These are phyloP conservation scores for Tachuris rubrigastra DNA, from an alignment of 2,113 vertebrate species.

Conservation along the genomic window DNA sequence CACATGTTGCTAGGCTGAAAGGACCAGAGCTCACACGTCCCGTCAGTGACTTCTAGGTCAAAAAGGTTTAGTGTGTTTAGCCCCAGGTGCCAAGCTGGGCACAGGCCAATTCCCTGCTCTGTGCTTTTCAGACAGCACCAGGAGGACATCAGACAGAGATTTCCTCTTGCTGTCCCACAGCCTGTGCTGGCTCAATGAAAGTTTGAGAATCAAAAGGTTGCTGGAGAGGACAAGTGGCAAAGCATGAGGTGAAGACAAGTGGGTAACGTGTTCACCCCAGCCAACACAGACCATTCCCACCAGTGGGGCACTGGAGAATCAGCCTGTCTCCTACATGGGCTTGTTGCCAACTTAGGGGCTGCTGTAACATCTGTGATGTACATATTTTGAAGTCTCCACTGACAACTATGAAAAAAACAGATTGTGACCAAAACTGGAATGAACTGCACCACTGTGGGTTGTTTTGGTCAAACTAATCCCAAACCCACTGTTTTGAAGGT, in stretches of 20 bases:
- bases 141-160: background rate
- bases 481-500: background rate
- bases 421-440: background rate
- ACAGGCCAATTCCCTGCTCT: rapidly evolving
- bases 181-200: background rate
- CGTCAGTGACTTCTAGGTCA: background rate
- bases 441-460: background rate
- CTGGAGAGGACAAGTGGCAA: background rate
- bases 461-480: background rate
- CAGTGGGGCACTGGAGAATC: no score
- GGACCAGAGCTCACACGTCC: background rate
- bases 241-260: rapidly evolving
- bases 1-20: background rate
- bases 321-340: background rate
- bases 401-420: background rate
- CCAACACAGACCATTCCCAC: background rate
- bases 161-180: background rate
- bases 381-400: background rate
- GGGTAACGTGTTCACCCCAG: rapidly evolving
- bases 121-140: background rate
- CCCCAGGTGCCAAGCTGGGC: background rate
- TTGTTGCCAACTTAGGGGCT: background rate
- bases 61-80: background rate
- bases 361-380: no score
- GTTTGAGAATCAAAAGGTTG: background rate